Conservation (phyloP, 2,113 vertebrate species). For the Opisthocomus hoazin region DNA sequence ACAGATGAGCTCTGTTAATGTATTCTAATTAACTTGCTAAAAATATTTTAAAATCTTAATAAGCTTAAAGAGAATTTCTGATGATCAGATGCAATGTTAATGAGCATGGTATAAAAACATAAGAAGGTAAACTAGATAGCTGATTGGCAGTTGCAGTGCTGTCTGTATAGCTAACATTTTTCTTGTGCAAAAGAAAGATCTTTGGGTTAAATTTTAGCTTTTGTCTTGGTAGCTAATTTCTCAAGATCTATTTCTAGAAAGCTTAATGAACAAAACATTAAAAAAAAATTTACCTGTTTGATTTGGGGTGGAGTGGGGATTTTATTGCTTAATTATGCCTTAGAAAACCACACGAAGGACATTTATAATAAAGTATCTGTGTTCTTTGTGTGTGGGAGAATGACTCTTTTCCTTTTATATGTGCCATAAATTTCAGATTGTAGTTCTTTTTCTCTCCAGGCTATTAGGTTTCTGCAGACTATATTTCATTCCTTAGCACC, state of each 20-base stretch:
- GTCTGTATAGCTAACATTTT: not conserved
- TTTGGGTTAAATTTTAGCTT: not conserved
- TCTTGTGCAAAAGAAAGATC: not conserved
- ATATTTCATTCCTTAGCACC: conserved; percentile 67
- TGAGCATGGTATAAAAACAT: conserved; percentile 54
- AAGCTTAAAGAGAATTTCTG: conserved; percentile 64
- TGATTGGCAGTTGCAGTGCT: conserved; percentile 17
- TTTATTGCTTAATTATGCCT: conserved; percentile 54
- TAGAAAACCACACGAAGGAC: conserved; percentile 42
- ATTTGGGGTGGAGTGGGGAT: not conserved
- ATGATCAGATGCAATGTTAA: conserved; percentile 62
- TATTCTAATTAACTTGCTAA: conserved; percentile 70
- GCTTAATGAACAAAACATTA: not conserved
- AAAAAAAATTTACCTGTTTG: not conserved
- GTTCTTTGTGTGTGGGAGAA: conserved; percentile 40
- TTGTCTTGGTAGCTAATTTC: conserved; percentile 7
- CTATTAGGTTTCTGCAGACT: conserved; percentile 62
- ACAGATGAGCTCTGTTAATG: conserved; percentile 63
- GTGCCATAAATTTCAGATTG: conserved; percentile 53
- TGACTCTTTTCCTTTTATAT: conserved; percentile 40
- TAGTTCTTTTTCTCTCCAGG: conserved; percentile 61
- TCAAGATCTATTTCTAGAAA: not conserved
- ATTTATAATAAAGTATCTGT: conserved; percentile 38
- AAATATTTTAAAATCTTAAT: conserved; percentile 70
- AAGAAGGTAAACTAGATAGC: conserved; percentile 16